Base-by-base conservation (phyloP, 1,140 invertebrate genomes). In the Drosophila malerkotliana region DNA sequence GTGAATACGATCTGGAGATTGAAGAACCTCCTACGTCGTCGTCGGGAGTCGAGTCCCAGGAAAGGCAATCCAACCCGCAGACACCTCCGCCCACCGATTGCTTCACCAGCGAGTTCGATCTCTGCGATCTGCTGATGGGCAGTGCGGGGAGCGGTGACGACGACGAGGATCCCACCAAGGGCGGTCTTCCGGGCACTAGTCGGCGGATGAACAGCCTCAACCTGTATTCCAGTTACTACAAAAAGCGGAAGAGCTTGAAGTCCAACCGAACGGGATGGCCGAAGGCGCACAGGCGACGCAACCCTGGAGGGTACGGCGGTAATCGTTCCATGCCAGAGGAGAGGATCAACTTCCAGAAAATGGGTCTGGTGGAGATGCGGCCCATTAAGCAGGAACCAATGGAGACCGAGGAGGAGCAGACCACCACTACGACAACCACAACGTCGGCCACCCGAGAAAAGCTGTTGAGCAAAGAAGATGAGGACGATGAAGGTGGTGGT, bases 191-290 rank as follows among this genome's bases (percentile, higher is more conserved):
- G 4, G 10, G 30, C 21, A 55, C n/a, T 1, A 66, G 58, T 51
- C 77, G 79, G 10, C 69, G 79, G 1, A 57, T 69, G 6, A 80
- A 55, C 10, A 60, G 54, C 5, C 47, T 77, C 26, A 79, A 72
- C 18, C 24, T 88, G 4, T 91, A 82, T 51, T 82, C 62, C 21
- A 79, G 62, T 14, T 90, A 79, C 59, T 90, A 90, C 44, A 75
- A 87, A 3, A 90, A 90, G 53, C 74, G 84, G 7, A 91, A 91
- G 60, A 90, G 71, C 44, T 71, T 80, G 0, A 90, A 90, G 64
- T 79, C 77, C 3, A 95, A 95, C 81, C 92, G 93, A 28, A 95
- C 94, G 0, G 94, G 94, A 8, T 95, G 94, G 94, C 94, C 94
- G 0, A 93, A 93, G n/a, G 93, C 92, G 44, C 93, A 93, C 53